phyloP scores from a whole-genome alignment of 2,797 vertebrate genomes.

The Myotis daubentonii region DNA sequence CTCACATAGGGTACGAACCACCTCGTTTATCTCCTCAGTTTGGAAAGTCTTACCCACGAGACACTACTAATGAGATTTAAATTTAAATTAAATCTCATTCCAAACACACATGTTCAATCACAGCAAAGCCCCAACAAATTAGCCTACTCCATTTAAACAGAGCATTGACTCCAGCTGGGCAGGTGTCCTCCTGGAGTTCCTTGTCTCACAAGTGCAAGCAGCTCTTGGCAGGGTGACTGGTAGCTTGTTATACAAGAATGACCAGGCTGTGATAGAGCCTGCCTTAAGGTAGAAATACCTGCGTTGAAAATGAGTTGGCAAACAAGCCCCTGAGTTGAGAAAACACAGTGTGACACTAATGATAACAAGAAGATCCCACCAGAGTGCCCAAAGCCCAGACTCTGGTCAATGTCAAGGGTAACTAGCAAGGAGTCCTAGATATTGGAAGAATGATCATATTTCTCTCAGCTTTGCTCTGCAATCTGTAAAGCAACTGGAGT shows the following conservation, averaged over 20 bases:
- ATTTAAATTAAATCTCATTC: constrained; percentile 85
- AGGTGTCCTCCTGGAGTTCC: constrained; percentile 52
- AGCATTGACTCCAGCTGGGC: constrained; percentile 40
- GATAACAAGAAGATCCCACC: neutral
- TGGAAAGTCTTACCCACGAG: constrained; percentile 79
- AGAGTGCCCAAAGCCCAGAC: neutral
- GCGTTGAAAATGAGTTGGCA: neutral
- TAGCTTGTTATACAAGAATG: neutral
- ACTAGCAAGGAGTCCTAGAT: neutral
- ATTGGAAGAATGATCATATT: neutral
- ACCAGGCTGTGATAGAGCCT: neutral
- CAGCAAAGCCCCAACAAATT: constrained; percentile 82
- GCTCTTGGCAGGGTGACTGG: neutral
- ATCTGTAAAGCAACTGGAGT: neutral
- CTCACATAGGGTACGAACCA: constrained; percentile 66
- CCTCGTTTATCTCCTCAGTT: constrained; percentile 75
- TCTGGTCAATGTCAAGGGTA: neutral
- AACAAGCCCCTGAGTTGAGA: neutral
- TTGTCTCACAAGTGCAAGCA: constrained; percentile 39
- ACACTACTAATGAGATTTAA: constrained; percentile 84
- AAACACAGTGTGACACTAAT: neutral
- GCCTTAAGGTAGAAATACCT: neutral
- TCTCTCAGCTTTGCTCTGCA: neutral
- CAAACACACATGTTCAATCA: constrained; percentile 84
- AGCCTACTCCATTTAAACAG: constrained; percentile 81